These are phyloP conservation scores for Whitmania pigra DNA, from an alignment of 1,140 invertebrate species.

Conservation along the genomic window DNA sequence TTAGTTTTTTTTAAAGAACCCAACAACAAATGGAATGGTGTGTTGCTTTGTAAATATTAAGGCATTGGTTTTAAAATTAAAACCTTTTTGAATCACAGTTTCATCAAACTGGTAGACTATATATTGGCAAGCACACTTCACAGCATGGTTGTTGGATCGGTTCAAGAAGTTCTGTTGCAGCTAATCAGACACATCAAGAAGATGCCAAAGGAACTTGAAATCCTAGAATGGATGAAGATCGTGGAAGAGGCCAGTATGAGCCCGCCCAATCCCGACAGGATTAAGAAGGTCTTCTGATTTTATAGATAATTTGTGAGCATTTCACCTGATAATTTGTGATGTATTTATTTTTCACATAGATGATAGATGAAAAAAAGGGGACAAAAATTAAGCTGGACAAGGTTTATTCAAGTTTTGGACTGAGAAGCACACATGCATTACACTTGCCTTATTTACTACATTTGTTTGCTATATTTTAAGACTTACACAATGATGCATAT, in stretches of 20 bases:
- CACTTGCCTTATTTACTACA: neutral
- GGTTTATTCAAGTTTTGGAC: no score
- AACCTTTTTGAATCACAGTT: slow-evolving; percentile 45
- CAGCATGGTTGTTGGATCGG: slow-evolving; percentile 53
- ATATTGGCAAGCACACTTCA: slow-evolving; percentile 57
- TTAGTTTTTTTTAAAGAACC: no score
- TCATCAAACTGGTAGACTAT: slow-evolving; percentile 61
- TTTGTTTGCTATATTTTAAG: no score
- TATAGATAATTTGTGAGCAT: no score
- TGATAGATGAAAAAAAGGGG: no score
- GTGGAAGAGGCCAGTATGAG: slow-evolving; percentile 4
- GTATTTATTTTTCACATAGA: no score
- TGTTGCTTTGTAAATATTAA: neutral
- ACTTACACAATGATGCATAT: slow-evolving; percentile 29
- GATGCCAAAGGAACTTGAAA: slow-evolving; percentile 44
- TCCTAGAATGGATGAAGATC: slow-evolving; percentile 44
- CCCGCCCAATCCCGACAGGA: neutral
- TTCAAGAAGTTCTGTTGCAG: slow-evolving; percentile 49
- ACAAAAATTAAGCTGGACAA: no score
- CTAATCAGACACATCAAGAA: slow-evolving; percentile 50
- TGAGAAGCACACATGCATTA: neutral
- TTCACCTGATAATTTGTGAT: no score
- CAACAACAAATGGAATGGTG: no score
- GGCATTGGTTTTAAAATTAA: slow-evolving; percentile 14
- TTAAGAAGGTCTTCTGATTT: neutral